Percentiles rank a stretch among this genome's conserved stretches.
phyloP scores from a whole-genome alignment of 2,113 vertebrate genomes.

The Sceloporus tristichus region DNA sequence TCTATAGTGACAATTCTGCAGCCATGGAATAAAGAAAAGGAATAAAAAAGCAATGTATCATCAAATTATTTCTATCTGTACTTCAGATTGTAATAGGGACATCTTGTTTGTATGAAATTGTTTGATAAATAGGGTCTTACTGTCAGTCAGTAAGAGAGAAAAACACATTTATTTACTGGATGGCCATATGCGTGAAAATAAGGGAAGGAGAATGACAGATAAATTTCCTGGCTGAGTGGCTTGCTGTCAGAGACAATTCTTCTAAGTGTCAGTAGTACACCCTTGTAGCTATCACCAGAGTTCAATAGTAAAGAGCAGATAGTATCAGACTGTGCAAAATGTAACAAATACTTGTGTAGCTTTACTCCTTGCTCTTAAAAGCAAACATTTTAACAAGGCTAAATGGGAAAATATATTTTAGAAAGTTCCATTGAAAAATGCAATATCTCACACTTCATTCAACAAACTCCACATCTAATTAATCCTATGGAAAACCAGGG shows the following conservation, averaged over 20 bases:
- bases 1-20: conserved; percentile 2
- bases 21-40: conserved; percentile 11
- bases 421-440: conserved; percentile 33
- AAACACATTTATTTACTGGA: conserved; percentile 77
- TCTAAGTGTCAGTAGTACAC: conserved; percentile 63
- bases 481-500: conserved; percentile 11
- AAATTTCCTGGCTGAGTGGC: conserved; percentile 75
- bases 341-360: conserved; percentile 4
- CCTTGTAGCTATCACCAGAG: conserved; percentile 59
- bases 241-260: conserved; percentile 74
- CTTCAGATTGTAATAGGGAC: conserved; percentile 33
- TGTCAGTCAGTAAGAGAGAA: conserved; percentile 67
- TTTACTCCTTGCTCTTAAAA: conserved; percentile 41
- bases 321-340: conserved; percentile 41
- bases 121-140: conserved; percentile 61
- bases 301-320: conserved; percentile 55
- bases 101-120: conserved; percentile 48
- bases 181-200: conserved; percentile 66
- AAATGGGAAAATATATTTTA: conserved; percentile 41
- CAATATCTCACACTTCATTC: not conserved
- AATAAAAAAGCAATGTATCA: conserved; percentile 53
- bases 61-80: conserved; percentile 53
- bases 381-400: conserved; percentile 38
- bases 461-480: not conserved
- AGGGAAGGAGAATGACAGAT: conserved; percentile 73